Percentiles rank a stretch among this genome's conserved stretches.
Conservation (phyloP, 2,113 vertebrate genomes). For the Gobius niger region DNA sequence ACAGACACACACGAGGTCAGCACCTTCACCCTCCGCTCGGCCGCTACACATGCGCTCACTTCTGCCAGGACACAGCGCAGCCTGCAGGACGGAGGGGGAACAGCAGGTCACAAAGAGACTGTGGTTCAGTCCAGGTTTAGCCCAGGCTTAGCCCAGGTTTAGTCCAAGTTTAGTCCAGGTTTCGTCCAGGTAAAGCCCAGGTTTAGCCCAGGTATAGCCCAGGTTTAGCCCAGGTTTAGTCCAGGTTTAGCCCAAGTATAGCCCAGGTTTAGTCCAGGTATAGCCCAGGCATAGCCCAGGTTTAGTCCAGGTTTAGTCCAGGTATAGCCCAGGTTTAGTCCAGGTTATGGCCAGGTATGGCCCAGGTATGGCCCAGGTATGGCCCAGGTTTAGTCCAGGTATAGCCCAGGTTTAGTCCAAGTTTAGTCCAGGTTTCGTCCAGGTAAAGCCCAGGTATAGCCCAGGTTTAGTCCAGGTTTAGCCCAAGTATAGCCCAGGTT, state of each 20-base stretch:
- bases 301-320: slow-evolving; percentile 77
- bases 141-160: not conserved
- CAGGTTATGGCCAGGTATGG: no score
- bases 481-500: no score
- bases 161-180: no score
- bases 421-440: no score
- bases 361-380: no score
- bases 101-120: no score
- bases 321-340: slow-evolving; percentile 33
- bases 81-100: slow-evolving; percentile 24
- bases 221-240: slow-evolving; percentile 78
- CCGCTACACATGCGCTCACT: slow-evolving; percentile 40
- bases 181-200: slow-evolving; percentile 16
- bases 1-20: slow-evolving; percentile 47
- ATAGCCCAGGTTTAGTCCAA: no score
- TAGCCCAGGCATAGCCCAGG: slow-evolving; percentile 50
- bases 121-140: not conserved
- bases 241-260: slow-evolving; percentile 61
- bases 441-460: no score
- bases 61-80: slow-evolving; percentile 46
- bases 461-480: no score
- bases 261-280: no score
- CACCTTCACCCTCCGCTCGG: slow-evolving; percentile 26
- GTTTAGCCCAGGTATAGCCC: not conserved
- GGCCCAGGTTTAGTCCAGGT: no score